Conservation (phyloP, 2,113 vertebrate genomes). For the Cariama cristata region DNA sequence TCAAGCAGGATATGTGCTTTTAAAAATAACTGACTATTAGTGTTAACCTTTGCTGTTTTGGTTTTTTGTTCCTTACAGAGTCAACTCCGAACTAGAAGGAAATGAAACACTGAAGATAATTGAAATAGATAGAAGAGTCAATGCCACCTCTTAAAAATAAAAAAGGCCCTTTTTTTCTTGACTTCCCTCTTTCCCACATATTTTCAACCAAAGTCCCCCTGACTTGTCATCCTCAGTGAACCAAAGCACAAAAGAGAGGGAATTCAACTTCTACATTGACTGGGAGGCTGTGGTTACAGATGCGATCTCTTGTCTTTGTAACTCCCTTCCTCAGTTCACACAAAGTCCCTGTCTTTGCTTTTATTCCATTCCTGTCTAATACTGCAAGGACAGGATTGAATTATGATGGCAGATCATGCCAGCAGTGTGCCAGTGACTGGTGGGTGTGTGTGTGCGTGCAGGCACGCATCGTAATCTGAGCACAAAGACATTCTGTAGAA, state of each 20-base stretch:
- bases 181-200: conserved; percentile 29
- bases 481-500: not conserved
- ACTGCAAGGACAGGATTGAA: not conserved
- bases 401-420: conserved; percentile 18
- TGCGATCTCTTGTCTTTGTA: conserved; percentile 4
- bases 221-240: conserved; percentile 46
- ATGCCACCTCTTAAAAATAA: conserved; percentile 83
- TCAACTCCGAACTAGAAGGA: conserved; percentile 76
- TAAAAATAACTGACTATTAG: not conserved
- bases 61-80: conserved; percentile 66
- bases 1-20: not conserved
- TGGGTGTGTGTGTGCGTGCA: not conserved
- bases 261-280: conserved; percentile 10
- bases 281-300: conserved; percentile 31
- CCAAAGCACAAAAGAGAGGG: conserved; percentile 57
- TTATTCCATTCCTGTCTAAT: conserved; percentile 6
- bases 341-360: conserved; percentile 40
- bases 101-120: conserved; percentile 85
- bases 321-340: not conserved
- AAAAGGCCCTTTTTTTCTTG: not conserved
- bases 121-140: conserved; percentile 86
- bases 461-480: not conserved
- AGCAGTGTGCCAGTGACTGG: conserved; percentile 12
- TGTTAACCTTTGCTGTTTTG: not conserved
- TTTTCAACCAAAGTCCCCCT: conserved; percentile 37